Evolutionary conservation across 2,113 vertebrate genomes (phyloP), one percentile per base, ranked within the genome.

Genomic region (Mungos mungo): DNA sequence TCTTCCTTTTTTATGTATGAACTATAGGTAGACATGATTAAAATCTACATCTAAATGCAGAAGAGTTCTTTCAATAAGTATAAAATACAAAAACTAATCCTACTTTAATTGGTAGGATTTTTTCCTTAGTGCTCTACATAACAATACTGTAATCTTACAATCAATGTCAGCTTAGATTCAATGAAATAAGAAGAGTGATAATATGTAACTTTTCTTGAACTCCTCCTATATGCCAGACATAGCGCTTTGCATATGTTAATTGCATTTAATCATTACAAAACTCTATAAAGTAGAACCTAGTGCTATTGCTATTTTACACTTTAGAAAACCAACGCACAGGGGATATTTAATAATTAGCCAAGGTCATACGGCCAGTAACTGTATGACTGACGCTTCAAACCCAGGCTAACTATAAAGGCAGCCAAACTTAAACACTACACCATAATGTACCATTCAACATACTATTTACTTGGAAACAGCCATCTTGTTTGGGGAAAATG

Each of bases 211-310:
- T 77, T 57, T 11, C 33, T 5, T 72, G 57, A 80, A 8, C 13
- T 41, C 15, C 54, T 4, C n/a, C 35, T 50, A 29, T 0, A 65
- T 87, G 10, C 0, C 29, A 82, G 5, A 86, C 1, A 27, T 3
- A 79, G 19, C 4, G 90, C 5, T 89, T 92, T 69, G 5, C 19
- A 41, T 72, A 7, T 29, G 71, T 74, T 69, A 72, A 80, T 82
- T 93, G 95, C n/a, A 79, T 57, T 81, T 57, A 82, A 66, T 82
- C 25, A 92, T 82, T 72, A 21, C 1, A 68, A 93, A 96, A n/a
- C 41, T 87, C 50, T 72, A 35, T 88, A 96, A 79, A 1, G 38
- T 38, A 66, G 18, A 60, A 92, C 21, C 4, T 50, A 71, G 47
- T 74, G 38, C 14, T 74, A 33, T 50, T 23, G 12, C 3, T 77